Conservation (phyloP, 2,888 invertebrate genomes). For the Lasiommata megera region DNA sequence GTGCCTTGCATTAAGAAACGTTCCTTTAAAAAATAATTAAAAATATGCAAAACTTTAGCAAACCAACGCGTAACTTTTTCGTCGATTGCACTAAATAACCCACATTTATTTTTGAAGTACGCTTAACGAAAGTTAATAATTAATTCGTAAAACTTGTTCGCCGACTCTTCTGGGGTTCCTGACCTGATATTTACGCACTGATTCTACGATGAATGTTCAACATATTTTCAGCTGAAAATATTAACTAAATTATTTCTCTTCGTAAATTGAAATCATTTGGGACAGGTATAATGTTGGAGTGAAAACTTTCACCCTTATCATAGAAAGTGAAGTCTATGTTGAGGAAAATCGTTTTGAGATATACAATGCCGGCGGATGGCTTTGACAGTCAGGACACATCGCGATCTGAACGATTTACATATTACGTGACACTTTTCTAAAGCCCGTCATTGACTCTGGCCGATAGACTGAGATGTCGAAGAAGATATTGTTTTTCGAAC, state of each 20-base stretch:
- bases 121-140: conserved; percentile 15
- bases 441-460: conserved; percentile 71
- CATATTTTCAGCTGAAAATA: conserved; percentile 13
- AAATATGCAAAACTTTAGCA: not conserved
- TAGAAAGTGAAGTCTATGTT: conserved; percentile 63
- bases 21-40: conserved; percentile 15
- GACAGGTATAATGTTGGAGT: not conserved
- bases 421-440: conserved; percentile 78
- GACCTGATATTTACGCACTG: conserved; percentile 18
- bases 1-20: conserved; percentile 3
- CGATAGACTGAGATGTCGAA: conserved; percentile 74
- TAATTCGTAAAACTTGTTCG: conserved; percentile 17
- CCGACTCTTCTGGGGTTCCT: conserved; percentile 6
- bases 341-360: conserved; percentile 63
- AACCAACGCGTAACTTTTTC: not conserved
- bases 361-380: conserved; percentile 59
- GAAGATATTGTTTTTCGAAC: conserved; percentile 74
- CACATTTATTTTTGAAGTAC: conserved; percentile 10
- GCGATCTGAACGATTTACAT: conserved; percentile 79
- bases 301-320: conserved; percentile 17
- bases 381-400: conserved; percentile 78
- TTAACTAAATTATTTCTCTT: not conserved
- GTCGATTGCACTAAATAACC: conserved; percentile 11
- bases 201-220: conserved; percentile 17
- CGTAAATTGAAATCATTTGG: not conserved